These are phyloP conservation scores for Candidula unifasciata DNA, from an alignment of 2,888 invertebrate species.

Conservation along the genomic window DNA sequence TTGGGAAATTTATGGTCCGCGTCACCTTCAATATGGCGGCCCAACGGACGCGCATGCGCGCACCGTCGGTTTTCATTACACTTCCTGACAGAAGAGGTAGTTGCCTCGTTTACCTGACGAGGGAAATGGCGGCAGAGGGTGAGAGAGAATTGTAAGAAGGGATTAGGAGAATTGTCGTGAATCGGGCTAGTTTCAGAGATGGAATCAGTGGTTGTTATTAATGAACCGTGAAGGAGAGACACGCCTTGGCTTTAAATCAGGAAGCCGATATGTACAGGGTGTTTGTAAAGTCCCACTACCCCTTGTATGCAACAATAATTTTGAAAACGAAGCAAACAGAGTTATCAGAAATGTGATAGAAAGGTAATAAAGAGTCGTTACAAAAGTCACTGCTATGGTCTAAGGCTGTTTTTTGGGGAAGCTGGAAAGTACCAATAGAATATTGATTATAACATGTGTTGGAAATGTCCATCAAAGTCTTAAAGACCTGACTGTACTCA, in stretches of 20 bases:
- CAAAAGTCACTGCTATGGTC: no score
- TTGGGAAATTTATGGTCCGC: slow-evolving; percentile 26
- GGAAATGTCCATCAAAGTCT: no score
- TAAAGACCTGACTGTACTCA: no score
- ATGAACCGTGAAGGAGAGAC: neutral
- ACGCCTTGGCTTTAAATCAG: neutral
- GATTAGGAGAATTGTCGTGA: neutral
- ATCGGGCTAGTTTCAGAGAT: neutral
- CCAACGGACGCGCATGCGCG: slow-evolving; percentile 44
- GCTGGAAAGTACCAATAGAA: no score
- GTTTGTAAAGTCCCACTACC: no score
- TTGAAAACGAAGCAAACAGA: no score
- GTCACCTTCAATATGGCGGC: slow-evolving; percentile 38
- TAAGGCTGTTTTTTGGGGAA: no score
- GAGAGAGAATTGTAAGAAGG: neutral
- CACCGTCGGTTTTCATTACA: slow-evolving; percentile 43
- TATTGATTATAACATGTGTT: no score
- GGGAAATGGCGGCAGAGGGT: neutral
- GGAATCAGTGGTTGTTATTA: neutral
- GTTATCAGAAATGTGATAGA: no score
- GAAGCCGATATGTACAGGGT: neutral
- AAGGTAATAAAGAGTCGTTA: no score
- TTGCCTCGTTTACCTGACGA: slow-evolving; percentile 1
- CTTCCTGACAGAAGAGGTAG: slow-evolving; percentile 23
- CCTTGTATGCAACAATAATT: no score